Base-by-base conservation (phyloP, 2,797 vertebrate species). In the Scolopax rusticola region DNA sequence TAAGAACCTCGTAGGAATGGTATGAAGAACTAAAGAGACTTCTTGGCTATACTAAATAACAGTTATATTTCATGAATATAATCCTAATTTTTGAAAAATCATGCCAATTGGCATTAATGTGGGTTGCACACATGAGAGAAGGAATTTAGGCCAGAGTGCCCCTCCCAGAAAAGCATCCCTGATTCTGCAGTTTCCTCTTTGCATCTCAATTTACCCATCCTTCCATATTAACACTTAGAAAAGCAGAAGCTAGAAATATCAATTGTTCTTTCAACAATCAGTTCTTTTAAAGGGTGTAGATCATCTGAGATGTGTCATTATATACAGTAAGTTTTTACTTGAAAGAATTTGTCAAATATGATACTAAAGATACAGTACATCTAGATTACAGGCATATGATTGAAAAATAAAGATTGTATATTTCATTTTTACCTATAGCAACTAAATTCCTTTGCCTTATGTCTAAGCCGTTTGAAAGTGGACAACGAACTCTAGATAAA, bases 131-230 rank as follows among this genome's bases (percentile, higher is more conserved):
- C 8, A 4, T 23, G 25, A 68, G 75, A 91, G 32, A 10, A 69
- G 2, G 10, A 33, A 54, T 38, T 54, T 40, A 69, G 21, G 33
- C 53, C 18, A 67, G 38, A 80, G n/a, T 47, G 69, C 1, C 15
- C 18, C n/a, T 36, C 61, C 59, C 33, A 77, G 64, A 80, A 90
- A 73, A 92, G 20, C 32, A 33, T 21, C 4, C 25, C 48, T 13
- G 15, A 67, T 63, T 54, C 17, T 1, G 2, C n/a, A 54, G 23
- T 67, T 81, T 43, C 6, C 48, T 70, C 8, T 50, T 28, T 65
- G 15, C 6, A 41, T 59, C 48, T 61, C 21, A 20, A 0, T 4
- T 6, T 21, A 38, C 3, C 3, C 11, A n/a, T 25, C 11, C 20
- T 77, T 10, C 11, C 9, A 0, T 20, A 59, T 71, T 33, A 33